Evolutionary conservation across 1,140 invertebrate species (phyloP), one percentile per base, ranked within the genome.

Genomic region (Bathynomus jamesi): DNA sequence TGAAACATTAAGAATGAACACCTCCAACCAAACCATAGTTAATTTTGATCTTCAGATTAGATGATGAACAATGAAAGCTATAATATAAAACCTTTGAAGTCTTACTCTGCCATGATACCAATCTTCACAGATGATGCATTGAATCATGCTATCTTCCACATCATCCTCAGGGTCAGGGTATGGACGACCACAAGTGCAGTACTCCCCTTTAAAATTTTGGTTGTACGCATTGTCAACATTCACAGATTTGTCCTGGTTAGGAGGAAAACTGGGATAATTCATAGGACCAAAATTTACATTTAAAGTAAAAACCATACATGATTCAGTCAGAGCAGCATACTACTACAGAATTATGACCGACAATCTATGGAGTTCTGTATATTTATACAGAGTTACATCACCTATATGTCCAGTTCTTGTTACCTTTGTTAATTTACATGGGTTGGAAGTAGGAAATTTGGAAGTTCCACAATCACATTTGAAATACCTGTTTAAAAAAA

Each of bases 111-210:
- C 32, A 40, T 99, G 96, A 79, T 90, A 95, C 98, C 98, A 99
- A 82, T 99, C 97, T 83, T 99, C 97, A 83, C 97, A 99, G 66
- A 98, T 85, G 62, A 91, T 85, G 80, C 98, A 99, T 80, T 99
- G 97, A 53, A 98, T 88, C 96, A 99, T 99, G 79, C 93, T 90
- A 84, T 96, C 94, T 67, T 90, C 88, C 40, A 84, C 83, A 21
- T 87, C 84, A 77, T 88, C 86, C 69, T 95, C 91, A 8, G 90
- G 89, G 84, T 98, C 96, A 13, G 96, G 96, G 84, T 98, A 99
- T 0, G 95, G 95, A 69, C 94, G 86, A n/a, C 89, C 82, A 83
- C 98, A 99, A 21, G 84, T 89, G 80, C 98, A 99, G 81, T 99
- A 99, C 4, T 91, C 77, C 0, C 95, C 96, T 79, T 86, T 85